phyloP scores from a whole-genome alignment of 2,888 invertebrate genomes.

The Hyposoter dolosus region DNA sequence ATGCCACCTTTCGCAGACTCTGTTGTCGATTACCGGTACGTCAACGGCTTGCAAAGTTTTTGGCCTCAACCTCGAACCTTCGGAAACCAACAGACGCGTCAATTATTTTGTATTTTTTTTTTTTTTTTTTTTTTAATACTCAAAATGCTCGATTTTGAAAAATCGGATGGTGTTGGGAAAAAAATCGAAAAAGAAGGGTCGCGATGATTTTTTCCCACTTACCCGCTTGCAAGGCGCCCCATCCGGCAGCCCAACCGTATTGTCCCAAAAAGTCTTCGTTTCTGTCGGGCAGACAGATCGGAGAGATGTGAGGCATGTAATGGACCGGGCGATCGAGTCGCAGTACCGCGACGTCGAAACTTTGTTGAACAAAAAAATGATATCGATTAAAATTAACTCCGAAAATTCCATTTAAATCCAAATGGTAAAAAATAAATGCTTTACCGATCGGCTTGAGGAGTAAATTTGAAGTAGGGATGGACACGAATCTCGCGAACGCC shows the following conservation, averaged over 20 bases:
- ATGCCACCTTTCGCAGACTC: conserved; percentile 90
- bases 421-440: neutral
- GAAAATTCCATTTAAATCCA: neutral
- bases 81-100: too few species aligned
- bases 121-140: too few species aligned
- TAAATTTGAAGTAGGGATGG: conserved; percentile 96
- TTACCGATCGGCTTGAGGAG: conserved; percentile 93
- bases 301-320: conserved; percentile 95
- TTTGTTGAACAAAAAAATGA: conserved; percentile 2
- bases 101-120: neutral
- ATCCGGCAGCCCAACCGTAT: conserved; percentile 96
- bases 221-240: conserved; percentile 93
- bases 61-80: conserved; percentile 93
- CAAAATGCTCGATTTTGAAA: neutral
- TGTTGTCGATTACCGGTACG: conserved; percentile 96
- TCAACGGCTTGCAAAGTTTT: conserved; percentile 96
- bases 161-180: neutral
- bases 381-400: neutral
- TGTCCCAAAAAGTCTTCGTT: conserved; percentile 96
- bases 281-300: conserved; percentile 96
- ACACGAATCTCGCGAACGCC: conserved; percentile 96
- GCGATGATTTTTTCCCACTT: conserved; percentile 64
- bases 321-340: conserved; percentile 95
- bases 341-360: conserved; percentile 96
- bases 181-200: neutral